Percentiles rank a stretch among this genome's conserved stretches.
Evolutionary conservation across 2,113 vertebrate genomes (phyloP).

Genomic region (Barnardius zonarius): DNA sequence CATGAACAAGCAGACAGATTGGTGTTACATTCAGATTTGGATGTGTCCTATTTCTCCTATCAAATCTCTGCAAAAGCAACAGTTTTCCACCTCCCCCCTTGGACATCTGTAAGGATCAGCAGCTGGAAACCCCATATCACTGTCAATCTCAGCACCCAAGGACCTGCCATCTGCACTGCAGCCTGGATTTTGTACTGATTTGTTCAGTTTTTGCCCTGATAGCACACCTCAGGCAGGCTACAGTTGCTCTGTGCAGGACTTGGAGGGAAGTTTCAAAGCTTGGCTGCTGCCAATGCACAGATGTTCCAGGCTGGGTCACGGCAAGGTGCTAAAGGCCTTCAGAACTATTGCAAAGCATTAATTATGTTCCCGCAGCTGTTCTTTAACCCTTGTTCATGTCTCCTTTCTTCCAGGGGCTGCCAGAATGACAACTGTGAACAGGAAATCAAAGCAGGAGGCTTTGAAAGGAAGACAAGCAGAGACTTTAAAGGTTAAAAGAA

Average conservation of each 20-base stretch:
- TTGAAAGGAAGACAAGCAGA: conserved; percentile 11
- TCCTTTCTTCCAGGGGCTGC: conserved; percentile 42
- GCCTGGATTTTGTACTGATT: conserved; percentile 22
- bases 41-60: neutral
- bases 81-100: neutral
- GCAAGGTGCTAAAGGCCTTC: conserved; percentile 72
- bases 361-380: conserved; percentile 75
- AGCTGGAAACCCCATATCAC: conserved; percentile 3
- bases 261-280: conserved; percentile 65
- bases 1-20: neutral
- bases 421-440: conserved; percentile 32
- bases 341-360: conserved; percentile 70
- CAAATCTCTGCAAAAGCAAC: neutral
- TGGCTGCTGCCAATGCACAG: conserved; percentile 70
- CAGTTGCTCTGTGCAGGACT: conserved; percentile 43
- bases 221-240: neutral
- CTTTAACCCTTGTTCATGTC: conserved; percentile 37
- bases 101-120: neutral
- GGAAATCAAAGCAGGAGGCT: conserved; percentile 52
- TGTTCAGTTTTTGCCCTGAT: conserved; percentile 47
- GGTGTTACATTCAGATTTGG: neutral
- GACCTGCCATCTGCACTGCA: neutral
- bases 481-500: conserved; percentile 57
- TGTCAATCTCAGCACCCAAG: neutral
- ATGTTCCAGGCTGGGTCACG: conserved; percentile 71